Base-by-base conservation (phyloP, 2,113 vertebrate species). In the Takifugu flavidus region DNA sequence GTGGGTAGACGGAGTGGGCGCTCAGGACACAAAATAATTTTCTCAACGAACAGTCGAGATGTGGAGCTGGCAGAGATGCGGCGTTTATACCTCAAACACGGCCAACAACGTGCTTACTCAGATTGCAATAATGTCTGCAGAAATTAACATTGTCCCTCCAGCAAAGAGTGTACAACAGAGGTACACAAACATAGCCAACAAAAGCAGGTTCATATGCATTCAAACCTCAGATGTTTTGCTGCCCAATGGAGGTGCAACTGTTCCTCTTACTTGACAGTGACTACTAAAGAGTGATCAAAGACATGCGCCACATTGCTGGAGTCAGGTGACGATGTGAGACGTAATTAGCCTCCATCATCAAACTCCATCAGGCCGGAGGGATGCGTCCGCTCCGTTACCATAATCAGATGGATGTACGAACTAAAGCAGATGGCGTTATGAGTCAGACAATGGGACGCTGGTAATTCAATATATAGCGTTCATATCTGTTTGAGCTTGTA, bases 401-500 rank as follows among this genome's bases (percentile, higher is more conserved):
- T 84, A 85, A 87, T 84, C 84, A 86, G 79, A 80, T 84, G 83
- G 70, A 84, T 80, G 76, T 70, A 85, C 78, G 79, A 82, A 88
- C 84, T 87, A 85, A 89, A 85, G 79, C 85, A 87, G 85, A 85
- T 85, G 86, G 86, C 82, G 85, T 79, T 59, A 80, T 77, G 78
- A 84, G 73, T 72, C 74, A 87, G 55, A 84, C 83, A 83, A 81
- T 74, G 74, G 75, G 79, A 75, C 61, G 28, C 58, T 65, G 67
- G 46, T 78, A 68, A 82, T 56, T 78, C 63, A 84, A 82, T 54
- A 65, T 73, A 72, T 78, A 78, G 78, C 74, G 74, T 74, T 83
- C 49, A 53, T 75, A 76, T 79, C 52, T 39, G 59, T 78, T 67
- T 70, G 76, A 53, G 62, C 55, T 56, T 56, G 64, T 34, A 6